A percentile compares a stretch with the other conserved stretches of the same genome.
These are phyloP conservation scores for Ichneumon xanthorius DNA, from an alignment of 2,888 invertebrate genomes.

Conservation along the genomic window DNA sequence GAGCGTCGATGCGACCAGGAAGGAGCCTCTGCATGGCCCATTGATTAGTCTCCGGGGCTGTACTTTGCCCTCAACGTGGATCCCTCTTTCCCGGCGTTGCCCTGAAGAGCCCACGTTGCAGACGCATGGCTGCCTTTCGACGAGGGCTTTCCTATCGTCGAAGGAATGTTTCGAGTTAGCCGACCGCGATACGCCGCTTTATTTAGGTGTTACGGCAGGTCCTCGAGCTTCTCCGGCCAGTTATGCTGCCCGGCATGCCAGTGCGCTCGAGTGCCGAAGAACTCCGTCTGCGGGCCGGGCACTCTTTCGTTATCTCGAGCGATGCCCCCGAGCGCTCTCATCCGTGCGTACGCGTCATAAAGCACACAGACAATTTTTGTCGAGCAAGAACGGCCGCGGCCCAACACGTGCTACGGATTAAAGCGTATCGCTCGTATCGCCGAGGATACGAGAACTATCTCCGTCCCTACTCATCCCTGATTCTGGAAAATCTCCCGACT, in stretches of 20 bases:
- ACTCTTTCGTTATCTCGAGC: constrained; percentile 55
- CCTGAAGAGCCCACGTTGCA: neutral
- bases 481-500: constrained; percentile 62
- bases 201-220: constrained; percentile 40
- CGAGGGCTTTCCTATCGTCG: constrained; percentile 28
- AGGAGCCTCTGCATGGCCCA: constrained; percentile 23
- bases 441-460: constrained; percentile 21
- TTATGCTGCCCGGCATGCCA: neutral
- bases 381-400: constrained; percentile 22
- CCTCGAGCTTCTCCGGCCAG: constrained; percentile 18
- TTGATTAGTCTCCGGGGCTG: constrained; percentile 30
- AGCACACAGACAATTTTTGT: constrained; percentile 22
- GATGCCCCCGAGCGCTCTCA: constrained; percentile 14
- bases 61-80: constrained; percentile 10
- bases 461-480: constrained; percentile 40
- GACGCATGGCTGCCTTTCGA: neutral
- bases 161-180: constrained; percentile 47
- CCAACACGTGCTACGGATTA: constrained; percentile 57
- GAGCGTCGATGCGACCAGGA: neutral
- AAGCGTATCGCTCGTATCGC: constrained; percentile 37
- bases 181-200: constrained; percentile 28
- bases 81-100: neutral
- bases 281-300: constrained; percentile 17
- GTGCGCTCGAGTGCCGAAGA: constrained; percentile 44
- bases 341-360: constrained; percentile 7